These are phyloP conservation scores for Piprites chloris DNA, from an alignment of 2,113 vertebrate species.

Conservation along the genomic window DNA sequence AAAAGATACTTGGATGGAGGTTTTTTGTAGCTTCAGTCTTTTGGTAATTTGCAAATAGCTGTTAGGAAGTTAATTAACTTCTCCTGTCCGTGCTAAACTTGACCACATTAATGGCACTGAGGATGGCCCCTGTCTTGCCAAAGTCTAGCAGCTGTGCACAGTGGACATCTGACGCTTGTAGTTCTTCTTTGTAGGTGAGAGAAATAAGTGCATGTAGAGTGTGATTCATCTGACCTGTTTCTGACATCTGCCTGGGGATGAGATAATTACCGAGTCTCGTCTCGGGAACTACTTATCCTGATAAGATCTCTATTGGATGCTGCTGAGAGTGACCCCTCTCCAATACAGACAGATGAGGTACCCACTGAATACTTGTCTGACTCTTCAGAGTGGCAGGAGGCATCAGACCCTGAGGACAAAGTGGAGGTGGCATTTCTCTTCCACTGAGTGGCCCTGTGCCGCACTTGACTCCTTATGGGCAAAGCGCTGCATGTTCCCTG, in stretches of 20 bases:
- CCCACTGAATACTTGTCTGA: not conserved
- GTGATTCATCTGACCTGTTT: not conserved
- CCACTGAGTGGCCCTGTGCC: not conserved
- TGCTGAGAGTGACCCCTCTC: not conserved
- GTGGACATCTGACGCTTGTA: not conserved
- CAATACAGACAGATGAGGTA: not conserved
- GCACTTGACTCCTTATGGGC: not conserved
- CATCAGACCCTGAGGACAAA: not conserved
- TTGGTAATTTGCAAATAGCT: not conserved
- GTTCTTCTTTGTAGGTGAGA: not conserved
- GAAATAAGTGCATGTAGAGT: not conserved
- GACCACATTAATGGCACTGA: not conserved
- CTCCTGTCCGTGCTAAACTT: not conserved
- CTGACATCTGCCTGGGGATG: not conserved
- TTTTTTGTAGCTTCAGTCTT: not conserved
- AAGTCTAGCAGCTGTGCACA: not conserved
- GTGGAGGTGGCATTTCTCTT: not conserved
- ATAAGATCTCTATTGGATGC: not conserved
- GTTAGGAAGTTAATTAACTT: not conserved
- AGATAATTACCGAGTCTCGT: not conserved
- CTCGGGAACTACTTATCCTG: not conserved
- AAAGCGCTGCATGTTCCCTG: not conserved
- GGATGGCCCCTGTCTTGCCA: not conserved
- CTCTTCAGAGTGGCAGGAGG: not conserved
- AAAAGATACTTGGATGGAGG: not conserved